A percentile compares a stretch with the other conserved stretches of the same genome.
Evolutionary conservation across 2,113 vertebrate species (phyloP).

Genomic region (Ptilonorhynchus violaceus): DNA sequence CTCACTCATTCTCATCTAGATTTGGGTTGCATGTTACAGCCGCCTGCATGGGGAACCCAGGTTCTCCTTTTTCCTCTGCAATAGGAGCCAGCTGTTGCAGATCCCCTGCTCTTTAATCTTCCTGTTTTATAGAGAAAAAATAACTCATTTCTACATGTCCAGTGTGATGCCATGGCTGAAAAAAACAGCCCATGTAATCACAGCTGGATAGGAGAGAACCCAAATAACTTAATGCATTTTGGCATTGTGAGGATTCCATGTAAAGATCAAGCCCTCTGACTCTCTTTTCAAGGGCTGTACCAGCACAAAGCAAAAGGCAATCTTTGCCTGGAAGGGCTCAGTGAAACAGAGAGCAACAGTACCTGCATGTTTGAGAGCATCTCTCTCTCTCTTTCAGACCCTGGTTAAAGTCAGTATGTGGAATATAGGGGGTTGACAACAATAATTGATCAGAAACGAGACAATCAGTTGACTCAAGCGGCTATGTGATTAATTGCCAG

Average conservation of each 20-base stretch:
- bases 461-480: background rate
- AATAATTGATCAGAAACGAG: slow-evolving; percentile 51
- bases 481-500: slow-evolving; percentile 5
- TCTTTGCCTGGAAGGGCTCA: background rate
- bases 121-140: background rate
- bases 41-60: background rate
- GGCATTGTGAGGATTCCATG: background rate
- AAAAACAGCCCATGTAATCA: background rate
- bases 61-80: background rate
- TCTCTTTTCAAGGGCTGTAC: background rate
- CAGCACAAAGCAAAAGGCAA: background rate
- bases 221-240: background rate
- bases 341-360: background rate
- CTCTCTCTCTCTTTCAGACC: background rate
- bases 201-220: background rate
- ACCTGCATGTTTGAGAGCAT: background rate
- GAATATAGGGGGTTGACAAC: background rate
- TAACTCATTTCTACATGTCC: background rate
- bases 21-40: background rate
- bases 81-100: background rate
- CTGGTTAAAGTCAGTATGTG: background rate
- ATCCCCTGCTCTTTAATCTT: background rate
- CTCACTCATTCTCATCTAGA: background rate
- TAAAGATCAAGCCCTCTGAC: background rate
- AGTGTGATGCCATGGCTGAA: accelerated